A percentile compares a stretch with the other conserved stretches of the same genome.
Conservation (phyloP, 2,888 invertebrate species). For the Acanthosoma haemorrhoidale region DNA sequence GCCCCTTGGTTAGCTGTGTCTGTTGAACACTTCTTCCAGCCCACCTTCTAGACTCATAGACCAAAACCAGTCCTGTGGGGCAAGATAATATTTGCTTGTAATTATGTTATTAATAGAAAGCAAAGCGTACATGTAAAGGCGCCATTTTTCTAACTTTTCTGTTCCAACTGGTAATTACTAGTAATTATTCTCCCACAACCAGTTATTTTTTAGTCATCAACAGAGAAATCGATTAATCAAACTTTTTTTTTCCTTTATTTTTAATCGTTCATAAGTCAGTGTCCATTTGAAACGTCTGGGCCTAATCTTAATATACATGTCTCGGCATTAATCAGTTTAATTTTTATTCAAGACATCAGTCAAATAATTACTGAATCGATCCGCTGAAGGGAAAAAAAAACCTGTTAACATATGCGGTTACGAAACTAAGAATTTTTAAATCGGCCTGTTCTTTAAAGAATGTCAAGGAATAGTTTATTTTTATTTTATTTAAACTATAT, state of each 20-base stretch:
- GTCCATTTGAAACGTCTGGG: not conserved
- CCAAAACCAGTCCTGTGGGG: not conserved
- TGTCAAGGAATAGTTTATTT: too few species aligned
- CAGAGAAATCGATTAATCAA: not conserved
- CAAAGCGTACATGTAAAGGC: not conserved
- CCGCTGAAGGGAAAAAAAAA: too few species aligned
- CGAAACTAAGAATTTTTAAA: too few species aligned
- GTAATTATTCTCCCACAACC: conserved; percentile 7
- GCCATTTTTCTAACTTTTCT: conserved; percentile 8
- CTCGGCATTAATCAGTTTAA: not conserved
- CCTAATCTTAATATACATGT: not conserved
- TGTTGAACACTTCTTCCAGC: not conserved
- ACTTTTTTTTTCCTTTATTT: too few species aligned
- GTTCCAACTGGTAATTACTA: conserved; percentile 12
- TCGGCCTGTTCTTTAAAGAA: too few species aligned
- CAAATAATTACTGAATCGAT: too few species aligned
- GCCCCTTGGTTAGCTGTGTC: not conserved
- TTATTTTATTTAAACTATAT: too few species aligned
- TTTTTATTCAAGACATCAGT: not conserved
- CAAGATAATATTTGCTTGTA: not conserved
- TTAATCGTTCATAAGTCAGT: not conserved
- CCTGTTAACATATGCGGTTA: too few species aligned
- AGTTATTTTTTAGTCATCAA: not conserved
- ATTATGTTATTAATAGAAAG: conserved; percentile 10
- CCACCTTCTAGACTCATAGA: not conserved